Evolutionary conservation across 2,888 invertebrate species (phyloP).

Genomic region (Hypercompe scribonia): DNA sequence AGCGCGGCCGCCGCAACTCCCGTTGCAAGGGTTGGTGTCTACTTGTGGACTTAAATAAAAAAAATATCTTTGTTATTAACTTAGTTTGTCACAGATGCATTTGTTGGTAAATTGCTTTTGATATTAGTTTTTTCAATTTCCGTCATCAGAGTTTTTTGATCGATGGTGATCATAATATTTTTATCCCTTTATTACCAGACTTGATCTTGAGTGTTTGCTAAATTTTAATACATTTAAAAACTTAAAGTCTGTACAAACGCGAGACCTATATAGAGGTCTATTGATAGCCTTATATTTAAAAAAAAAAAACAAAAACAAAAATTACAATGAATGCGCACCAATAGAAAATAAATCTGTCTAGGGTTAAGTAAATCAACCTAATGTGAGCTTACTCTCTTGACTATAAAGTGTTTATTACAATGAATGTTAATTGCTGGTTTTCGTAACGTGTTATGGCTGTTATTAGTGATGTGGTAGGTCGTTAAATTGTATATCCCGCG

Average conservation of each 20-base stretch:
- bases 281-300: background rate
- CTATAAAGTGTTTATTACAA: background rate
- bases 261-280: background rate
- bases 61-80: background rate
- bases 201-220: background rate
- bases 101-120: background rate
- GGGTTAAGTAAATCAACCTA: background rate
- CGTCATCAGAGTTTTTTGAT: background rate
- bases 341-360: background rate
- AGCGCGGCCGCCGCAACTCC: slow-evolving; percentile 85
- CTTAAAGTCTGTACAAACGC: background rate
- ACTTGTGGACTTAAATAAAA: slow-evolving; percentile 29
- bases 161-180: background rate
- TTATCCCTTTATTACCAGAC: background rate
- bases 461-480: background rate
- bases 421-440: background rate
- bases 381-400: background rate
- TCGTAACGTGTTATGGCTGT: background rate
- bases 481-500: background rate
- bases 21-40: slow-evolving; percentile 85
- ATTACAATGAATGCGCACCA: background rate
- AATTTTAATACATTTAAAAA: background rate
- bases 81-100: no score
- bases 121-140: background rate
- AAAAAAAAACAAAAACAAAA: background rate